A percentile compares a stretch with the other conserved stretches of the same genome.
phyloP scores from a whole-genome alignment of 2,888 invertebrate species.

The Drosophila mimica region DNA sequence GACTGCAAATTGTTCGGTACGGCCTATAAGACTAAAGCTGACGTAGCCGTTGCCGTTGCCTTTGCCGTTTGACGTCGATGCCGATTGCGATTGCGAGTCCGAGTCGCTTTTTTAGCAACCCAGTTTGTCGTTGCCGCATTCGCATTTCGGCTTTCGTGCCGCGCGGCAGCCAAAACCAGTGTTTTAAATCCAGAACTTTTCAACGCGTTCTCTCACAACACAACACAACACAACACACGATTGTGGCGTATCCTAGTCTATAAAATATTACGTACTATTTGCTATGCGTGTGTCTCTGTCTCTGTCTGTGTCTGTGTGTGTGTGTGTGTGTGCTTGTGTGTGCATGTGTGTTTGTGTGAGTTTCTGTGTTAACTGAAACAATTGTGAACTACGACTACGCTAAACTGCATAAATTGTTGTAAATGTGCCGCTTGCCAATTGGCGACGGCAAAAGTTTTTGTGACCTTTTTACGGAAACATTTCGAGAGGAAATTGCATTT shows the following conservation, averaged over 20 bases:
- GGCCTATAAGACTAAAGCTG: constrained; percentile 79
- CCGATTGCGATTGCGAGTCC: constrained; percentile 51
- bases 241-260: constrained; percentile 32
- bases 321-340: not conserved
- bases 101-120: constrained; percentile 76
- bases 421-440: constrained; percentile 48
- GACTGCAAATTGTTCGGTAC: constrained; percentile 48
- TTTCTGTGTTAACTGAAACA: constrained; percentile 38
- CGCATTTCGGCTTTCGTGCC: constrained; percentile 81
- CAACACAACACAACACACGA: not conserved
- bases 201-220: constrained; percentile 29
- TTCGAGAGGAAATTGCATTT: constrained; percentile 62
- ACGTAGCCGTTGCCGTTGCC: constrained; percentile 68
- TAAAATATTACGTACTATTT: constrained; percentile 15
- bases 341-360: constrained; percentile 3
- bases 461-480: constrained; percentile 55
- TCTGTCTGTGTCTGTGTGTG: constrained; percentile 22
- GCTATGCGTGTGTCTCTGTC: not conserved
- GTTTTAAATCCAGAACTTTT: constrained; percentile 41
- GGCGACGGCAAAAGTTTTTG: constrained; percentile 66
- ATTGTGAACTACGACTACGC: constrained; percentile 20
- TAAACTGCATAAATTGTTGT: constrained; percentile 43
- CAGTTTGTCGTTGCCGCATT: constrained; percentile 77
- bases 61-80: constrained; percentile 45
- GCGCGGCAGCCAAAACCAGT: constrained; percentile 72